Conservation (phyloP, 2,888 invertebrate species). For the Pseudococcus longispinus region DNA sequence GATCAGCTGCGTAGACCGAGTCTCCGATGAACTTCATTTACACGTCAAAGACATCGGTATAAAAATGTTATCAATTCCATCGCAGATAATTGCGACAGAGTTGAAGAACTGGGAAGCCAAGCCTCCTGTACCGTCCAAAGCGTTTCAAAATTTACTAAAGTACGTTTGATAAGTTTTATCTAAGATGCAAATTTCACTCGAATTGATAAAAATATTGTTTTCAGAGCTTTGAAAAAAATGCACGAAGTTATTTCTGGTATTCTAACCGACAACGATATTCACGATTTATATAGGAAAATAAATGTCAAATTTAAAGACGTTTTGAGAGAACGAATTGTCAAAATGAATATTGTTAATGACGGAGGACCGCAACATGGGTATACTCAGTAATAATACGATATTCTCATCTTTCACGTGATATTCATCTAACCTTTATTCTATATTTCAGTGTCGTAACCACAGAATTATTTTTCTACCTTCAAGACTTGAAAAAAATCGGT, state of each 20-base stretch:
- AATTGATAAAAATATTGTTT: slow-evolving; percentile 59
- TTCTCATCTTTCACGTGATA: slow-evolving; percentile 50
- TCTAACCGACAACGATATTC: slow-evolving; percentile 69
- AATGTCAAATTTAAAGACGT: slow-evolving; percentile 87
- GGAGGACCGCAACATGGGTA: slow-evolving; percentile 95
- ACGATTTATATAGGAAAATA: slow-evolving; percentile 77
- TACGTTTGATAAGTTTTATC: slow-evolving; percentile 59
- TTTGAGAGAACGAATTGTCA: slow-evolving; percentile 80
- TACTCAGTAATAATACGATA: slow-evolving; percentile 51
- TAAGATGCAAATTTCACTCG: not conserved
- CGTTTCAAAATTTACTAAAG: slow-evolving; percentile 84
- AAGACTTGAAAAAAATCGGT: slow-evolving; percentile 81
- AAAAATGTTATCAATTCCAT: slow-evolving; percentile 90
- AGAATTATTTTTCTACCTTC: slow-evolving; percentile 88
- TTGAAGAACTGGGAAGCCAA: slow-evolving; percentile 90
- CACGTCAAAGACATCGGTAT: slow-evolving; percentile 92
- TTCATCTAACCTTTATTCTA: not conserved
- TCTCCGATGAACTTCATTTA: slow-evolving; percentile 80
- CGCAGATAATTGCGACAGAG: slow-evolving; percentile 81
- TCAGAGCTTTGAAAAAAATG: slow-evolving; percentile 77
- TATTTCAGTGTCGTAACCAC: slow-evolving; percentile 78
- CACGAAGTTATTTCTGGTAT: slow-evolving; percentile 90
- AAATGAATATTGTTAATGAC: slow-evolving; percentile 89
- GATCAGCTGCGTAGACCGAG: slow-evolving; percentile 65
- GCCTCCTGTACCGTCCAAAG: slow-evolving; percentile 92